phyloP scores from a whole-genome alignment of 2,113 vertebrate genomes.

The Halcyon malimbica region DNA sequence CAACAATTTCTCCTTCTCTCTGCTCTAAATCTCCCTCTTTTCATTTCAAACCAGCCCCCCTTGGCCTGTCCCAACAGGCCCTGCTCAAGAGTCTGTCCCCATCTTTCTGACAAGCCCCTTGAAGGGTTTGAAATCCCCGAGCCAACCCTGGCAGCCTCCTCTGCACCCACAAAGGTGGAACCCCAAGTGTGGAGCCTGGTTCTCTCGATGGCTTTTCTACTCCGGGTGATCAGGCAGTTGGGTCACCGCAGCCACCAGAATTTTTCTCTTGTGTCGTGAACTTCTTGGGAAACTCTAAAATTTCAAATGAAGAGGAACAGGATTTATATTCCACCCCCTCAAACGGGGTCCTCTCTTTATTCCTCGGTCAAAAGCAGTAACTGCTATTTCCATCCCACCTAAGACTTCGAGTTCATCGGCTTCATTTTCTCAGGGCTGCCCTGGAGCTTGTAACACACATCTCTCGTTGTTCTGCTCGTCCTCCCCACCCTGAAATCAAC shows the following conservation, averaged over 20 bases:
- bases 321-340: not conserved
- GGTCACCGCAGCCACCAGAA: not conserved
- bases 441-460: rapidly evolving
- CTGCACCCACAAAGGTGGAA: not conserved
- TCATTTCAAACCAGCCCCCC: no score
- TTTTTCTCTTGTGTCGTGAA: not conserved
- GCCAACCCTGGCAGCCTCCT: not conserved
- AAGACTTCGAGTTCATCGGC: not conserved
- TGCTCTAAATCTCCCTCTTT: no score
- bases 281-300: not conserved
- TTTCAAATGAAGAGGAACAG: not conserved
- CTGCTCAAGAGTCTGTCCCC: no score
- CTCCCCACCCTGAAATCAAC: not conserved
- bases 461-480: not conserved
- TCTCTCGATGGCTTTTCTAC: not conserved
- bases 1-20: no score
- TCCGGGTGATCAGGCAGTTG: not conserved
- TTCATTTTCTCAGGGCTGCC: not conserved
- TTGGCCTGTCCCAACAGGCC: no score
- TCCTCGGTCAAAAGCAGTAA: not conserved
- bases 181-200: not conserved
- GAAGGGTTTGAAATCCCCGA: not conserved
- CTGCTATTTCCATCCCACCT: not conserved
- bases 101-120: no score
- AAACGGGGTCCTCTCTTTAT: not conserved